Conservation (phyloP, 2,797 vertebrate genomes). For the Xerus rutilus region DNA sequence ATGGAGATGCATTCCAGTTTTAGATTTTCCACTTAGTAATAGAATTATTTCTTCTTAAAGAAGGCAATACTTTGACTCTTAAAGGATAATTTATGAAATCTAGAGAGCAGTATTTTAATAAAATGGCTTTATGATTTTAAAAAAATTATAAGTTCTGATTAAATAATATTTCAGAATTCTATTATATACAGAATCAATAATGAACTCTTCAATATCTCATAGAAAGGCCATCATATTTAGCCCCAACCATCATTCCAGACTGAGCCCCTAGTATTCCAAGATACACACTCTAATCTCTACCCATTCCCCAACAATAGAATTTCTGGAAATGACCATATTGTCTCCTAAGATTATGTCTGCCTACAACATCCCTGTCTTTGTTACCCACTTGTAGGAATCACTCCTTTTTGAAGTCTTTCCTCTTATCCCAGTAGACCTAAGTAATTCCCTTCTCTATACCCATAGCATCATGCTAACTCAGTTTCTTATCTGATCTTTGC, state of each 20-base stretch:
- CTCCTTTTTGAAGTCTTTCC: background rate
- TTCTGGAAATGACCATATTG: background rate
- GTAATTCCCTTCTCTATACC: background rate
- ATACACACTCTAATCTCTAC: background rate
- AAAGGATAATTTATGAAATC: constrained; percentile 59
- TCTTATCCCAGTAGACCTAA: background rate
- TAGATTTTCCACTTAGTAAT: constrained; percentile 36
- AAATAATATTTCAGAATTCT: constrained; percentile 30
- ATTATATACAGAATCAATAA: background rate
- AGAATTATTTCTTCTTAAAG: background rate
- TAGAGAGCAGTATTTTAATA: background rate
- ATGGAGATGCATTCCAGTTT: constrained; percentile 45
- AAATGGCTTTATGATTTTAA: constrained; percentile 27
- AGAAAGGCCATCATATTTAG: background rate
- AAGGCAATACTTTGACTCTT: constrained; percentile 27
- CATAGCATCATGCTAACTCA: background rate
- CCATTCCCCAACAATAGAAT: background rate
- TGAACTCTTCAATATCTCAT: background rate
- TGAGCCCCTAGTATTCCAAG: background rate
- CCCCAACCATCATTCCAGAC: background rate
- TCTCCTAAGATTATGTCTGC: background rate
- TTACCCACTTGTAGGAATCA: background rate
- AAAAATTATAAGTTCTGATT: constrained; percentile 3
- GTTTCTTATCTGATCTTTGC: background rate
- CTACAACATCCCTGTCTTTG: rapidly evolving